phyloP scores from a whole-genome alignment of 2,888 invertebrate genomes.

The Lobophora halterata region DNA sequence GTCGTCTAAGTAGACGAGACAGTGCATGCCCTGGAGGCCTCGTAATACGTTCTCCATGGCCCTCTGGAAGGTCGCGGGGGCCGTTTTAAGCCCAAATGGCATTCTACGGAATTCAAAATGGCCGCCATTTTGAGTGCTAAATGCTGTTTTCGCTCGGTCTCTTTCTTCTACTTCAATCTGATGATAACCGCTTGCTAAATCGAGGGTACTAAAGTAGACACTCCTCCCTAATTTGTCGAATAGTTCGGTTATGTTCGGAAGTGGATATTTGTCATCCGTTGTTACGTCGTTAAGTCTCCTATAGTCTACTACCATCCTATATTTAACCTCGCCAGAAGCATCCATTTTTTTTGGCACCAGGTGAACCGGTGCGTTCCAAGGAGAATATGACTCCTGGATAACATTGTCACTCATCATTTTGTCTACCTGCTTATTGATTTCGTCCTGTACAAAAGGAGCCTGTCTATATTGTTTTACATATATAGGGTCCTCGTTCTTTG shows the following conservation, averaged over 20 bases:
- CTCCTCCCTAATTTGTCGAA: too few relatives aligned
- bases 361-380: constrained; percentile 39
- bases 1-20: constrained; percentile 1
- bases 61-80: constrained; percentile 18
- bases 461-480: background rate
- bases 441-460: constrained; percentile 11
- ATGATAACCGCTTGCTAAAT: background rate
- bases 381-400: constrained; percentile 2
- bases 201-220: too few relatives aligned
- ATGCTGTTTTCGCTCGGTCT: background rate
- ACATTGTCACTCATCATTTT: constrained; percentile 26
- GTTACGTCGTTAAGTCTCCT: background rate
- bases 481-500: constrained; percentile 1
- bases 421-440: constrained; percentile 31
- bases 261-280: too few relatives aligned
- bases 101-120: too few relatives aligned
- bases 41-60: background rate
- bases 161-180: constrained; percentile 1
- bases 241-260: too few relatives aligned
- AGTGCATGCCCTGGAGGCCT: background rate
- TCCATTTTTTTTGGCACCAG: constrained; percentile 14
- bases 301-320: background rate
- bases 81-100: background rate
- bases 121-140: background rate
- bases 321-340: background rate